A percentile compares a stretch with the other conserved stretches of the same genome.
These are phyloP conservation scores for Tetranychus urticae DNA, from an alignment of 1,140 invertebrate genomes.

Conservation along the genomic window DNA sequence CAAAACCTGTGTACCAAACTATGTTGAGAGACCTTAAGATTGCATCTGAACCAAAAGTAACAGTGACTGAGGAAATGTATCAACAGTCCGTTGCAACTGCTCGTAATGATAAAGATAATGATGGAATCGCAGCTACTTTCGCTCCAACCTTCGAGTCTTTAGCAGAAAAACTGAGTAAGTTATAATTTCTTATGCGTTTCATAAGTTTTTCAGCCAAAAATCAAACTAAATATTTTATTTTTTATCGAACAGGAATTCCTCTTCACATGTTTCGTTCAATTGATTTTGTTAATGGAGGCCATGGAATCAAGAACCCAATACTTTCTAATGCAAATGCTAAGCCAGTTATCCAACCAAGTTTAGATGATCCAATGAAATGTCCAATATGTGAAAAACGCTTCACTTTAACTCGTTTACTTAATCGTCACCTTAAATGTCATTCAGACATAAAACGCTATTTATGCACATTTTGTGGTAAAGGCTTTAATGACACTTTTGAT, in stretches of 20 bases:
- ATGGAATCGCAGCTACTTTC: background rate
- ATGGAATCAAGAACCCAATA: constrained; percentile 93
- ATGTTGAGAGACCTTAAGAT: too few species aligned
- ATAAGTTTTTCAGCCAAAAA: too few species aligned
- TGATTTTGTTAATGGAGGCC: constrained; percentile 94
- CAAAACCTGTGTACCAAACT: too few species aligned
- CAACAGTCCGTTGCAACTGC: background rate
- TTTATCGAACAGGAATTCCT: background rate
- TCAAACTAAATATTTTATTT: too few species aligned
- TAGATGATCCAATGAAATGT: constrained; percentile 31
- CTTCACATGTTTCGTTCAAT: constrained; percentile 25
- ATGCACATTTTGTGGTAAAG: constrained; percentile 97
- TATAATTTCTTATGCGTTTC: too few species aligned
- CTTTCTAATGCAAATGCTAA: constrained; percentile 21
- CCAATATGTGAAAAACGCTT: constrained; percentile 81
- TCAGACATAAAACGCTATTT: constrained; percentile 93
- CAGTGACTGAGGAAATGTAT: background rate
- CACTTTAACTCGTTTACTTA: constrained; percentile 74
- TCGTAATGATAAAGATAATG: background rate
- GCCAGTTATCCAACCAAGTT: constrained; percentile 1
- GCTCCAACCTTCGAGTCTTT: constrained; percentile 1
- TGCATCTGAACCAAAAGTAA: too few species aligned
- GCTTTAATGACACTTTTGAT: constrained; percentile 99
- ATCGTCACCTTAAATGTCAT: constrained; percentile 97
- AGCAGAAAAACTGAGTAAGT: constrained; percentile 8